Evolutionary conservation across 2,113 vertebrate genomes (phyloP), one percentile per base, ranked within the genome.

Genomic region (Vicugna pacos): DNA sequence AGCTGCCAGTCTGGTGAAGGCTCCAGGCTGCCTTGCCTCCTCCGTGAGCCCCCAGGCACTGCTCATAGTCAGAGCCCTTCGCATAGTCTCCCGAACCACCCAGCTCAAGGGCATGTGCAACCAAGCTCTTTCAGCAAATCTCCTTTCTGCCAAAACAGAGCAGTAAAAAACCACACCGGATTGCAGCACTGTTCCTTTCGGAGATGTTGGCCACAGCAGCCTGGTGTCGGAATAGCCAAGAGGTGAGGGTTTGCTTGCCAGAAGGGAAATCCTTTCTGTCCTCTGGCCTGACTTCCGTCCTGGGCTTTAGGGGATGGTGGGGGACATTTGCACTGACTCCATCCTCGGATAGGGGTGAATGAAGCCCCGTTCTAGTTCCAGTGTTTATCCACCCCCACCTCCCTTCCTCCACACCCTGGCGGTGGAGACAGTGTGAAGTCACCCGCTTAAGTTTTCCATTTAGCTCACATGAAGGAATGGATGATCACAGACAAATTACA

Each of bases 111-210:
- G 56, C 19, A 4, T 5, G 0, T 6, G 14, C 16, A 42, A 52
- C 35, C 64, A 12, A 8, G 76, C 52, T 62, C 52, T 52, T 14
- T n/a, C n/a, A 50, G 42, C 42, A 72, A 11, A 10, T n/a, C 14
- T 20, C 80, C 69, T 6, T 54, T 79, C 54, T 56, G 67, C 50
- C 82, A 19, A 24, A 62, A 14, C 26, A 38, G 32, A 38, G 75
- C 65, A 4, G 48, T 3, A 15, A 8, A 56, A 50, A 3, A 12
- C 65, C 0, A 0, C 6, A 2, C 11, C 1, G 0, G 38, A n/a
- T 17, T 1, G 5, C 22, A 20, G 0, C 19, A 12, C n/a, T 6
- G 46, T 42, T 42, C 72, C 0, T 28, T 35, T 5, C 28, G 56
- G 86, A 48, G 80, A 26, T 48, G 8, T 0, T 12, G 86, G 64